Evolutionary conservation across 2,888 invertebrate species (phyloP).

Genomic region (Tachina fera): DNA sequence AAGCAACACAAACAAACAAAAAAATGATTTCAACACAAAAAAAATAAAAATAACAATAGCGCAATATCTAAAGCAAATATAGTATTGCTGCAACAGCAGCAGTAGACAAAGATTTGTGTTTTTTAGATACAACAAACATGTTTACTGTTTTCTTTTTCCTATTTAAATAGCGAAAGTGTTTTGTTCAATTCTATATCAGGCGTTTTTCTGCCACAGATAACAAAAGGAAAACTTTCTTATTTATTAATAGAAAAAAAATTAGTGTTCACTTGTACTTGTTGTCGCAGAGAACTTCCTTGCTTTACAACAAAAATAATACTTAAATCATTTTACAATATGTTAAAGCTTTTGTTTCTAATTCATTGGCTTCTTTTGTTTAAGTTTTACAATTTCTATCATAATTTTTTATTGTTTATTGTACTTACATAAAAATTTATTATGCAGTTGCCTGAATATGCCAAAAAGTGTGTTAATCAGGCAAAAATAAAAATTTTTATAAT

Average conservation of each 20-base stretch:
- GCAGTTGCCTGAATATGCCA: constrained; percentile 35
- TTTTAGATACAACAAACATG: background rate
- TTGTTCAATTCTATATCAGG: constrained; percentile 5
- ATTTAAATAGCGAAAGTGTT: constrained; percentile 43
- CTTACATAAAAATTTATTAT: constrained; percentile 40
- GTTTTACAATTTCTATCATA: constrained; percentile 3
- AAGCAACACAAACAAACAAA: constrained; percentile 29
- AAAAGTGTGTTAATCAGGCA: constrained; percentile 52
- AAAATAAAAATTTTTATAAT: constrained; percentile 7
- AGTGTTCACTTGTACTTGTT: too few species aligned
- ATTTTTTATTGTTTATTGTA: background rate
- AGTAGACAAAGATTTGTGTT: background rate
- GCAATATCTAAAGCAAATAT: constrained; percentile 39
- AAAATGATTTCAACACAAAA: constrained; percentile 58
- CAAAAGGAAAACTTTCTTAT: constrained; percentile 28
- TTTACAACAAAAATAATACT: constrained; percentile 20
- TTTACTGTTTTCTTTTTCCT: background rate
- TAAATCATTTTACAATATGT: constrained; percentile 47
- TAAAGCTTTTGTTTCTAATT: constrained; percentile 2
- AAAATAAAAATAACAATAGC: constrained; percentile 46
- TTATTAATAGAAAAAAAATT: constrained; percentile 33
- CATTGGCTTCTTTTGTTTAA: constrained; percentile 30
- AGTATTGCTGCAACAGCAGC: background rate
- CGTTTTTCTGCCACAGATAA: constrained; percentile 16
- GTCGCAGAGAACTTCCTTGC: background rate